These are phyloP conservation scores for Peromyscus maniculatus DNA, from an alignment of 2,113 vertebrate genomes.

Conservation along the genomic window DNA sequence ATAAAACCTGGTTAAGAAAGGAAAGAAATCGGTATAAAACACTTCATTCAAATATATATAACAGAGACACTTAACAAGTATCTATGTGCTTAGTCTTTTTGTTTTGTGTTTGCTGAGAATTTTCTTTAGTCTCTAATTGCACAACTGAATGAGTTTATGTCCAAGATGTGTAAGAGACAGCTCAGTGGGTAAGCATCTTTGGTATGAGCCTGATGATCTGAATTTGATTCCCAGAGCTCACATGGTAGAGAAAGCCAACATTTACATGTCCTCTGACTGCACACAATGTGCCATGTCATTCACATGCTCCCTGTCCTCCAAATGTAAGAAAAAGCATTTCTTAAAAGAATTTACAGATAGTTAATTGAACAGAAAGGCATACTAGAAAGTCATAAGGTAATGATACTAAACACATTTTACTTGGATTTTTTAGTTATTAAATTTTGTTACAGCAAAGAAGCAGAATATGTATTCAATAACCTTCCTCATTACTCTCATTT, in stretches of 20 bases:
- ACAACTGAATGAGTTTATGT: not conserved
- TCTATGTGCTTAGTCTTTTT: not conserved
- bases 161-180: not conserved
- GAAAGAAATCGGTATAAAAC: not conserved
- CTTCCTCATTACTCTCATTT: not conserved
- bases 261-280: not conserved
- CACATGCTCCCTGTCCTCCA: not conserved
- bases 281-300: not conserved
- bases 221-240: not conserved
- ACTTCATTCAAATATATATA: conserved; percentile 5
- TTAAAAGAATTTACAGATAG: not conserved
- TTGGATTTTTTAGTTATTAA: not conserved
- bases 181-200: not conserved
- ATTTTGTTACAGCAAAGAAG: not conserved
- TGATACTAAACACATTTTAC: not conserved
- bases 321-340: not conserved
- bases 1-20: conserved; percentile 3
- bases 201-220: no score
- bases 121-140: conserved; percentile 28
- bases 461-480: conserved; percentile 10
- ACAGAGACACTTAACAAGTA: not conserved
- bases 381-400: not conserved
- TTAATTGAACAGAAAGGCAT: not conserved
- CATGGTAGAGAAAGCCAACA: not conserved
- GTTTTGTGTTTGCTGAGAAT: conserved; percentile 9